Evolutionary conservation across 2,797 vertebrate species (phyloP).

Genomic region (Micromesistius poutassou): DNA sequence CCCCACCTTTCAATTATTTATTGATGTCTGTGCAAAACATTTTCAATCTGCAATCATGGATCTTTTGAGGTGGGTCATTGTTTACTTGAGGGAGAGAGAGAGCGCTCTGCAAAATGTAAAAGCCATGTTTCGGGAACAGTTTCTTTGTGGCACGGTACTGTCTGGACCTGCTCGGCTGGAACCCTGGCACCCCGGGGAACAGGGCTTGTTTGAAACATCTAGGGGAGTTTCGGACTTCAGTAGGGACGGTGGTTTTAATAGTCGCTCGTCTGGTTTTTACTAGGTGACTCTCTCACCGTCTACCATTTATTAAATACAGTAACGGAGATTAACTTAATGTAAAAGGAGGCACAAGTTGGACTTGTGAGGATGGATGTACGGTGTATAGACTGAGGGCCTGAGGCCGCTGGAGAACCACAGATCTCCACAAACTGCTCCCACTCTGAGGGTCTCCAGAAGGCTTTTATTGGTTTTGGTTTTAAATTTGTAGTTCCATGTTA

Average conservation of each 20-base stretch:
- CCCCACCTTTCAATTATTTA: conserved; percentile 53
- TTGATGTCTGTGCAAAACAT: conserved; percentile 43
- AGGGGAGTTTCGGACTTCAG: background rate
- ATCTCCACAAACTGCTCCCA: background rate
- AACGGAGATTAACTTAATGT: background rate
- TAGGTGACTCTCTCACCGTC: conserved; percentile 9
- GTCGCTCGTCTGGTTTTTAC: conserved; percentile 5
- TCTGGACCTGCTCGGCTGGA: conserved; percentile 29
- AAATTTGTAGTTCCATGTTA: background rate
- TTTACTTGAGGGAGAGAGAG: conserved; percentile 40
- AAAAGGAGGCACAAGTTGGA: conserved; percentile 6
- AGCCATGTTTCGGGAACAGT: background rate
- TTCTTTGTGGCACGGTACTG: conserved; percentile 49
- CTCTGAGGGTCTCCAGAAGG: background rate
- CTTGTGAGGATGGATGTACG: background rate
- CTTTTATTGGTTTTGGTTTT: background rate
- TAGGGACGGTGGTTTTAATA: background rate
- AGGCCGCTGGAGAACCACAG: background rate
- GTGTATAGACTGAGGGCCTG: background rate
- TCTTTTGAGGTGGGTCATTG: conserved; percentile 31
- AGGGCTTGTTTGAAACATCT: background rate
- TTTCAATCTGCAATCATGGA: conserved; percentile 19
- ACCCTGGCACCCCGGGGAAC: background rate
- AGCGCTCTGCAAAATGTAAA: conserved; percentile 28
- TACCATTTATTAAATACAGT: background rate